phyloP scores from a whole-genome alignment of 2,797 vertebrate genomes.

The Oreonectes daqikongensis region DNA sequence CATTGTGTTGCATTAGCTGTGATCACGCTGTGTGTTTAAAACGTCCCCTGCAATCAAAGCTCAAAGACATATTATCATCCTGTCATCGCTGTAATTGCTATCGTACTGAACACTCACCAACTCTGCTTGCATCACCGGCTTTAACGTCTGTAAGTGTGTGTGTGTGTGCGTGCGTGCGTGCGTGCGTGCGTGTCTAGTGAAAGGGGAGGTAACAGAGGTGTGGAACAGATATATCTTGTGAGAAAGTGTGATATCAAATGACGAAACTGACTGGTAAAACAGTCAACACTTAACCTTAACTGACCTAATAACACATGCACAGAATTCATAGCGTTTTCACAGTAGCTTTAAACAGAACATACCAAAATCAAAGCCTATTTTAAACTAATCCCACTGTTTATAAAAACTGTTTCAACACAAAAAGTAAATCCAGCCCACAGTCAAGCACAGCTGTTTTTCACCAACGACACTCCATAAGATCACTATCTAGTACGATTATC shows the following conservation, averaged over 20 bases:
- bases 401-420: background rate
- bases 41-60: slow-evolving; percentile 30
- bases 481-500: background rate
- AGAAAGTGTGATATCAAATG: slow-evolving; percentile 6
- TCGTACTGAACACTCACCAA: slow-evolving; percentile 19
- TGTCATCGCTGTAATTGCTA: slow-evolving; percentile 20
- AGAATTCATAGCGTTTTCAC: background rate
- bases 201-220: background rate
- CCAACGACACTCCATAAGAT: background rate
- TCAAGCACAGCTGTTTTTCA: background rate
- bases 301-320: background rate
- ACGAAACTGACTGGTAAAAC: slow-evolving; percentile 11
- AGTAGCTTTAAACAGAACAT: background rate
- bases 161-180: background rate
- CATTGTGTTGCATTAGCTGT: slow-evolving; percentile 2
- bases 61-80: slow-evolving; percentile 33
- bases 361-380: slow-evolving; percentile 64
- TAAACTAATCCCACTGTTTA: slow-evolving; percentile 56
- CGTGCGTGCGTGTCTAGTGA: background rate
- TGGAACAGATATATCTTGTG: slow-evolving; percentile 5
- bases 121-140: slow-evolving; percentile 15
- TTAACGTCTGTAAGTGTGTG: background rate
- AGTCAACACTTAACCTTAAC: background rate
- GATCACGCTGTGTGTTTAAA: slow-evolving; percentile 22
- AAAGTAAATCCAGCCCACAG: background rate